Conservation (phyloP, 2,888 invertebrate genomes). For the Cephonodes hylas region DNA sequence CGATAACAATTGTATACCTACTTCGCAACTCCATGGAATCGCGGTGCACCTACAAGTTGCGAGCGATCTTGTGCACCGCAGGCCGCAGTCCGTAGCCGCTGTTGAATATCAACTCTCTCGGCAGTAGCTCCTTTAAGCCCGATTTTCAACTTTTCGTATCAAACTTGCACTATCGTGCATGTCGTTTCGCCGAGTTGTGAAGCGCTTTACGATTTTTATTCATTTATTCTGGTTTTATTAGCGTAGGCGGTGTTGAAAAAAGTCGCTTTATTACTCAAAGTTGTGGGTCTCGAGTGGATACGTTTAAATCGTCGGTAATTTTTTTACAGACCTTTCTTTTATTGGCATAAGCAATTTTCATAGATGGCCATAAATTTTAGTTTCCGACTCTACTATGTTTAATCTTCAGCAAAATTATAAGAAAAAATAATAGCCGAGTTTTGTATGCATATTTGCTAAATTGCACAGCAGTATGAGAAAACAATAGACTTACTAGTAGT, state of each 20-base stretch:
- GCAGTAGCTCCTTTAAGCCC: background rate
- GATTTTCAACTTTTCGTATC: conserved; percentile 6
- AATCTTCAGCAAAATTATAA: no score
- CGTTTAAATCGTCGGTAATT: no score
- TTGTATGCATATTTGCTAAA: no score
- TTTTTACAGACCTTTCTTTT: no score
- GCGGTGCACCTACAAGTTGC: background rate
- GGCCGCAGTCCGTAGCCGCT: background rate
- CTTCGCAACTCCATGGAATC: background rate
- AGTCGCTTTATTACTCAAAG: no score
- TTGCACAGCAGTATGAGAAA: no score
- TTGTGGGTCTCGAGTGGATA: no score
- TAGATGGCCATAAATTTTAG: no score
- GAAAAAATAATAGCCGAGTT: no score
- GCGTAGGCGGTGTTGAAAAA: background rate
- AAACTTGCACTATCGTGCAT: conserved; percentile 6
- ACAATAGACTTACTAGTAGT: no score
- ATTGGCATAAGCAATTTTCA: no score
- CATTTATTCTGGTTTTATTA: background rate
- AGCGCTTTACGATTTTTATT: background rate
- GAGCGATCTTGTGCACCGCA: background rate
- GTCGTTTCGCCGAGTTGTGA: background rate
- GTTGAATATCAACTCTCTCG: background rate
- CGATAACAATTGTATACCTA: background rate
- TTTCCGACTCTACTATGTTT: no score